Base-by-base conservation (phyloP, 1,140 invertebrate species). In the Carposina sasakii region DNA sequence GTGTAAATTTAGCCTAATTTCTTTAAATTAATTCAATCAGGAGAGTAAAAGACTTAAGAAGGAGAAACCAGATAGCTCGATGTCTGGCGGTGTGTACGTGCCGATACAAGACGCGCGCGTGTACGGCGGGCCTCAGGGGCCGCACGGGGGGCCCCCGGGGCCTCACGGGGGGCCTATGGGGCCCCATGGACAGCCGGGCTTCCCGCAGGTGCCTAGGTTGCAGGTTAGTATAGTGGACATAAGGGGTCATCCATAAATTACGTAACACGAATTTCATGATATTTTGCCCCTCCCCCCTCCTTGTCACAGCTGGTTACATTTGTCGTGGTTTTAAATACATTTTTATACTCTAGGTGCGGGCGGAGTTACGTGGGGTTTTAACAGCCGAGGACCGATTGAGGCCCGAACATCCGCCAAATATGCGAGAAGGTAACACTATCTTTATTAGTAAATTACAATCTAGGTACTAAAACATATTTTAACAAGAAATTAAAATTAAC, bases 381-480 rank as follows among this genome's bases (percentile, higher is more conserved):
- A 48, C 60, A 0, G 63, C 60, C 1, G 68, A 73, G 13, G 70
- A 70, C 1, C 53, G 69, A 12, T 53, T 63, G 46, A 60, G 60
- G 20, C 57, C 52, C 10, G 49, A 49, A 15, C 61, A 52, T 13
- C 58, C 60, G 1, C 59, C 54, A 15, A 63, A 51, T 1, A 41
- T 79, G 39, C 50, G 76, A 24, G 77, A 81, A 63, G 77, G 81
- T 71, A 49, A 6, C n/a, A n/a, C n/a, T n/a, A n/a, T n/a, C n/a
- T n/a, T n/a, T n/a, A n/a, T n/a, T n/a, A n/a, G n/a, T n/a, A n/a
- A n/a, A n/a, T n/a, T n/a, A n/a, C n/a, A n/a, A n/a, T n/a, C n/a
- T n/a, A n/a, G n/a, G n/a, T n/a, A n/a, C n/a, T n/a, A n/a, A n/a
- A n/a, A n/a, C n/a, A n/a, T n/a, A n/a, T n/a, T n/a, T n/a, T n/a